These are phyloP conservation scores for Cheilinus undulatus DNA, from an alignment of 2,113 vertebrate genomes.

Conservation along the genomic window DNA sequence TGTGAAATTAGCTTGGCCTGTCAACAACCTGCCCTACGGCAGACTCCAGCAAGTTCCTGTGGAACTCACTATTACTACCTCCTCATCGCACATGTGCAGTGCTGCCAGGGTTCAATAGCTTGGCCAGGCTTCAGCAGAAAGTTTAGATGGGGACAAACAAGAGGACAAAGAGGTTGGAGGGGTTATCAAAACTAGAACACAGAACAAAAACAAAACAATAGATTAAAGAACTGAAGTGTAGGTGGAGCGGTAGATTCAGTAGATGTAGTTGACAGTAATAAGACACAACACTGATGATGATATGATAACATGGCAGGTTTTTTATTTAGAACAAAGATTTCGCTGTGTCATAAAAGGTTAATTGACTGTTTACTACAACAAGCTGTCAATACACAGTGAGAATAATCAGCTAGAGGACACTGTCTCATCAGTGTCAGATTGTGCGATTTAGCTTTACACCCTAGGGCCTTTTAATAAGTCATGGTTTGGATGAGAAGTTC, in stretches of 20 bases:
- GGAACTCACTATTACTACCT: slow-evolving; percentile 56
- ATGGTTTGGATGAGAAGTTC: not conserved
- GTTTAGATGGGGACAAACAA: slow-evolving; percentile 21
- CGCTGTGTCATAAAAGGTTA: slow-evolving; percentile 17
- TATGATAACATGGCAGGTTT: slow-evolving; percentile 6
- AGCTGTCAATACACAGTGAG: slow-evolving; percentile 17
- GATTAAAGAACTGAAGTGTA: not conserved
- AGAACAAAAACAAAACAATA: not conserved
- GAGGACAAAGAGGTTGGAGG: slow-evolving; percentile 16
- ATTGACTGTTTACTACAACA: slow-evolving; percentile 16
- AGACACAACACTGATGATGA: slow-evolving; percentile 3
- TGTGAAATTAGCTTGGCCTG: slow-evolving; percentile 80
- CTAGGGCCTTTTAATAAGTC: slow-evolving; percentile 3
- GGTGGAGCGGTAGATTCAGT: not conserved
- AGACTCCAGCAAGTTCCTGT: slow-evolving; percentile 66
- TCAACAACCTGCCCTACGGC: slow-evolving; percentile 58
- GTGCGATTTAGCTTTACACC: not conserved
- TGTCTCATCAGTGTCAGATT: slow-evolving; percentile 21
- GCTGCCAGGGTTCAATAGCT: slow-evolving; percentile 43
- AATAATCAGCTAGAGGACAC: slow-evolving; percentile 1
- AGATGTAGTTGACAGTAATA: slow-evolving; percentile 1
- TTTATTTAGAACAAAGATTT: slow-evolving; percentile 15
- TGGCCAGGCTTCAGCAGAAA: slow-evolving; percentile 35
- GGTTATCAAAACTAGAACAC: not conserved
- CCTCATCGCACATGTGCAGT: slow-evolving; percentile 9